Evolutionary conservation across 2,797 vertebrate species (phyloP), one percentile per base, ranked within the genome.

Genomic region (Bufotes viridis): DNA sequence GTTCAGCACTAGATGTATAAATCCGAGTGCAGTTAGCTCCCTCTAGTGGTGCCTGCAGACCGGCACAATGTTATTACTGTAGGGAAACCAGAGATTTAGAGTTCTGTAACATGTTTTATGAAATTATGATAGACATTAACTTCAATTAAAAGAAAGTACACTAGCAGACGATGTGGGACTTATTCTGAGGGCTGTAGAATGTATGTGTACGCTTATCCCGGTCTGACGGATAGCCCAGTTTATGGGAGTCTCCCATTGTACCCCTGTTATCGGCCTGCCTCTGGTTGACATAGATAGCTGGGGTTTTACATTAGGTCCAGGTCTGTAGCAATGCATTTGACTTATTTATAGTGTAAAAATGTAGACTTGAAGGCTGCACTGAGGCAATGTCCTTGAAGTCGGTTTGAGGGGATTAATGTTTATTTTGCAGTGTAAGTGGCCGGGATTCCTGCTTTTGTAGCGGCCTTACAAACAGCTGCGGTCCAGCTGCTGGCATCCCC

Each of bases 401-500:
- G 76, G 74, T 57, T 86, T 61, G 42, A 53, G 34, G 58, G 85
- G 61, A 69, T 86, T 86, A 80, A 34, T 86, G 76, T 86, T 86
- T 86, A 79, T 88, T 80, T 84, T 88, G 90, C 91, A 90, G 83
- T 88, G 91, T 89, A 91, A 89, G 92, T 90, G 90, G 93, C 91
- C 87, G 90, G 91, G 91, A 89, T 91, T 89, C 91, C 91, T 90
- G 91, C 90, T 90, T 87, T 91, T 91, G 92, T 93, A 70, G 87
- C 92, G 93, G 92, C 90, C 83, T 92, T 91, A 90, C 93, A 93
- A 96, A 97, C 96, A 97, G 97, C 97, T 98, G 97, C 96, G 95
- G 95, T 96, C 96, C 97, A 98, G 97, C 97, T 98, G 97, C 96
- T 95, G 95, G 94, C 92, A 93, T 90, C 96, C 95, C 96, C 94